Percentiles rank a stretch among this genome's conserved stretches.
phyloP scores from a whole-genome alignment of 2,797 vertebrate species.

The Rhodeus uyekii region DNA sequence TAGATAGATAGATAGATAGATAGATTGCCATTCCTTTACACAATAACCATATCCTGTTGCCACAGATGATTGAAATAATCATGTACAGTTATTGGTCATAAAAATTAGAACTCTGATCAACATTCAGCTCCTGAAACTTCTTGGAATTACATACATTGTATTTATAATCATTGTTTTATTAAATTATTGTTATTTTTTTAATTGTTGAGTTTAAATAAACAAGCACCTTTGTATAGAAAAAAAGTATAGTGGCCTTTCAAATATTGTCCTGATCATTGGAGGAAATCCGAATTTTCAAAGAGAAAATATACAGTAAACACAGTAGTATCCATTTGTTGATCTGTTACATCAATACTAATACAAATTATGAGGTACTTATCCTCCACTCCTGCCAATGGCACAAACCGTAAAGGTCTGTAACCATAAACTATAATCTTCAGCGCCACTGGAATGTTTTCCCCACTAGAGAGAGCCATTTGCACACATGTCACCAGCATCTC shows the following conservation, averaged over 20 bases:
- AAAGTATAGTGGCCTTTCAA: not conserved
- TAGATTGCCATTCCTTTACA: no score
- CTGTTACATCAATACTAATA: not conserved
- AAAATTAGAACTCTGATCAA: not conserved
- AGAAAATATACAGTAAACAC: not conserved
- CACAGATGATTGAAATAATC: not conserved
- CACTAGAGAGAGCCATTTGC: slow-evolving; percentile 44
- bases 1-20: no score
- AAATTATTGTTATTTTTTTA: not conserved
- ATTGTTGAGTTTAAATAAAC: not conserved
- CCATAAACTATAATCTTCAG: slow-evolving; percentile 30
- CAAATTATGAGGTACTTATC: not conserved
- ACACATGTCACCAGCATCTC: slow-evolving; percentile 21
- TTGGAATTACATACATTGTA: not conserved
- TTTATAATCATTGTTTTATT: not conserved
- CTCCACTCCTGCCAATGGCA: not conserved
- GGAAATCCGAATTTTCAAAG: not conserved
- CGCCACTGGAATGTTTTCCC: slow-evolving; percentile 40
- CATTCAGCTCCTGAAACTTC: not conserved
- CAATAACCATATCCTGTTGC: not conserved
- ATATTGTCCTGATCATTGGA: not conserved
- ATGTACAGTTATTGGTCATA: not conserved
- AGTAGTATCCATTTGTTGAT: not conserved
- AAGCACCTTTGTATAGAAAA: not conserved
- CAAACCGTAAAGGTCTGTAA: not conserved